A percentile compares a stretch with the other conserved stretches of the same genome.
These are phyloP conservation scores for Tenthredo livida DNA, from an alignment of 2,888 invertebrate genomes.

Conservation along the genomic window DNA sequence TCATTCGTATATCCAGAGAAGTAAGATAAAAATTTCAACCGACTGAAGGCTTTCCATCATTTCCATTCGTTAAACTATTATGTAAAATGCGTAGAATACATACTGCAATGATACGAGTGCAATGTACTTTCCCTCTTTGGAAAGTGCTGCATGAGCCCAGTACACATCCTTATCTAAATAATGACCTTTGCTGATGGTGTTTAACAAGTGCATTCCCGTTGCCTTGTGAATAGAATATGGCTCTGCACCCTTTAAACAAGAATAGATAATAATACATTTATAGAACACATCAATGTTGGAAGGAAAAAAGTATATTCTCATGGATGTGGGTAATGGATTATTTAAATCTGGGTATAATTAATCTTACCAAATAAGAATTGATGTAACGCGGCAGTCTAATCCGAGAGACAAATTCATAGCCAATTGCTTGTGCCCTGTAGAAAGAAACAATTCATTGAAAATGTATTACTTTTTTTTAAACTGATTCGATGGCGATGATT, in stretches of 20 bases:
- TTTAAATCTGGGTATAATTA: slow-evolving; percentile 44
- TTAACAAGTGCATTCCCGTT: slow-evolving; percentile 84
- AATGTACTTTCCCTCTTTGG: slow-evolving; percentile 82
- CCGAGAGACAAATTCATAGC: slow-evolving; percentile 71
- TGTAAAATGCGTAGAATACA: slow-evolving; percentile 66
- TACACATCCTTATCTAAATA: slow-evolving; percentile 85
- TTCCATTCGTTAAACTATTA: slow-evolving; percentile 43
- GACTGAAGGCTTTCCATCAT: neutral
- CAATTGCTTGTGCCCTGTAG: slow-evolving; percentile 76
- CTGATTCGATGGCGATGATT: neutral
- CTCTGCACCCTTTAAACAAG: slow-evolving; percentile 82
- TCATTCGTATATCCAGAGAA: neutral
- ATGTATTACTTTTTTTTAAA: slow-evolving; percentile 44
- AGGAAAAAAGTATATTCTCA: slow-evolving; percentile 36
- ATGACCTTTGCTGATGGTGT: slow-evolving; percentile 83
- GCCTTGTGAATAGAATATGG: slow-evolving; percentile 87
- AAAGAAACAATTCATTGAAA: slow-evolving; percentile 25
- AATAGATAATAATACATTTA: slow-evolving; percentile 17
- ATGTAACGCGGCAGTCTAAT: slow-evolving; percentile 86
- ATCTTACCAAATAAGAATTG: slow-evolving; percentile 82
- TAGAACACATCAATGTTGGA: slow-evolving; percentile 4
- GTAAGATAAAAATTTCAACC: neutral
- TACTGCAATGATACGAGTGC: slow-evolving; percentile 86
- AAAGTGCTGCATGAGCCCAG: slow-evolving; percentile 85
- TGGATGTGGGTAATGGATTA: slow-evolving; percentile 13